Base-by-base conservation (phyloP, 1,140 invertebrate species). In the Grapholita molesta region DNA sequence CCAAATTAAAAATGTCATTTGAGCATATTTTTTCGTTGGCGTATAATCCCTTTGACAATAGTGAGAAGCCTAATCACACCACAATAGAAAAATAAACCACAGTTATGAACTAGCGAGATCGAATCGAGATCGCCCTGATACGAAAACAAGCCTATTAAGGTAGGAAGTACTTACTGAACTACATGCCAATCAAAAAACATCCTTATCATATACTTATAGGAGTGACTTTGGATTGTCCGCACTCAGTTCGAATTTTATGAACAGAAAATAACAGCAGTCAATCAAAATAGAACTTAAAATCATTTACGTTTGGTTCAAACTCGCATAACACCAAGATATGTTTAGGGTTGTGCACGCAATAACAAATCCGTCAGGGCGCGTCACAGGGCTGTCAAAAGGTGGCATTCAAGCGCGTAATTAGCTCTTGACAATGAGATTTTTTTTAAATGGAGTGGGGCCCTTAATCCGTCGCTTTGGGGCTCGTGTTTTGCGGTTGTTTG, bases 371-470 rank as follows among this genome's bases (percentile, higher is more conserved):
- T 61, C 55, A 61, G 25, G 42, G 42, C 42, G 25, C 55, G 71
- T 69, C 70, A 24, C 68, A 25, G 42, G 70, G 68, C 71, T 72
- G 73, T 80, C 77, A 84, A 79, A 84, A 78, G 76, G 81, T 79
- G 71, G 52, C 73, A 89, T 86, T 86, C 81, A 84, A 65, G 77
- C 81, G 79, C 71, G 77, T 89, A 89, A 89, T 89, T 89, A 89
- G 79, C 80, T 75, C 76, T 85, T 80, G 71, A 84, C 83, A 83
- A 89, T 86, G 73, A 73, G 77, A 86, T 80, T 81, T 78, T 79
- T 76, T 76, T 74, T 86, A 83, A 84, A 84, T 83, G 75, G 70
- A 75, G 70, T 71, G 80, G 73, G 69, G 66, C 75, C 75, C 75
- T 57, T 85, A 83, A 88, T 85, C 83, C 79, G 70, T 48, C 38